Base-by-base conservation (phyloP, 2,797 vertebrate species). In the Austrolebias charrua region DNA sequence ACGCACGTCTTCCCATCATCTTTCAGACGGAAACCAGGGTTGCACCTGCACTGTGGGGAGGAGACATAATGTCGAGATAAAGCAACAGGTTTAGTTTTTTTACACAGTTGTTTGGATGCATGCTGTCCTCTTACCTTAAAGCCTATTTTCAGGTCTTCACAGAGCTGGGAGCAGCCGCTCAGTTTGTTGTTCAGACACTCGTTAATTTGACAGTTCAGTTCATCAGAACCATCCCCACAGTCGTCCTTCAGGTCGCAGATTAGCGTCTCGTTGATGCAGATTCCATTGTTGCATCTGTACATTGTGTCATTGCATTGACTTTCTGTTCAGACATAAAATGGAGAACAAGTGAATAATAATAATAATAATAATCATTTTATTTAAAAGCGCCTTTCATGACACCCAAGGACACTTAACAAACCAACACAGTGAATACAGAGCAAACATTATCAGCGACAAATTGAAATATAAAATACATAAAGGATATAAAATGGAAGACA, bases 91-190 rank as follows among this genome's bases (percentile, higher is more conserved):
- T 10, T 18, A 3, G 31, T 33, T 35, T 35, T 35, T 15, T 31
- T 33, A 20, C 46, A 49, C 19, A 12, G 1, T 6, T 3, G 2
- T 24, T 11, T 35, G 44, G 46, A 7, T 42, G 58, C 12, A 90
- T 0, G 86, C 72, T 0, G 88, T 89, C 84, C 19, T 2, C 85
- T 71, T 89, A 99, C 97, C 94, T 98, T 99, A 87, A 95, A 99
- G 13, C 98, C 95, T 0, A 98, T 98, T 88, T 95, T 97, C 45
- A 96, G 95, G 88, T 99, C 96, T 59, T 96, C 95, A 0, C 98
- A 99, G 78, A 95, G 95, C 88, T 99, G 97, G 6, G 95, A 95
- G 84, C 98, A 99, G 92, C 97, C 96, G 0, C 96, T 98, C 77
- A 95, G 90, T 75, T 95, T 96, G 85, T 82, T 94, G 89, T 95